Evolutionary conservation across 2,888 invertebrate species (phyloP).

Genomic region (Volucella zonaria): DNA sequence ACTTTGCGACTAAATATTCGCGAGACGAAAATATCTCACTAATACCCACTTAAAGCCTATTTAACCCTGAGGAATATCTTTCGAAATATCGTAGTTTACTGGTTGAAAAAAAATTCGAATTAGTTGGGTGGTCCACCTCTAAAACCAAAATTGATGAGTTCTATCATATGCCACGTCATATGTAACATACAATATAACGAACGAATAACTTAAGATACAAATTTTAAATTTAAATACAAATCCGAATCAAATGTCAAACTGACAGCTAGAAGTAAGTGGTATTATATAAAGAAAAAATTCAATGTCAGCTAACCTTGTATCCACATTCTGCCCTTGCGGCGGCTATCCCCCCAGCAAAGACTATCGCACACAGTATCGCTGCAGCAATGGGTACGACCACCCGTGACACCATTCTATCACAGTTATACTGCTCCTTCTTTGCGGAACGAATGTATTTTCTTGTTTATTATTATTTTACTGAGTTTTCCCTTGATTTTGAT

Average conservation of each 20-base stretch:
- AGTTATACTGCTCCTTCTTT: neutral
- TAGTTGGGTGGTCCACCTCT: too few species aligned
- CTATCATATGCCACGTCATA: too few species aligned
- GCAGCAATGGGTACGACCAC: conserved; percentile 23
- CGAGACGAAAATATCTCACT: too few species aligned
- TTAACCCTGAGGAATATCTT: too few species aligned
- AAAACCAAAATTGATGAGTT: too few species aligned
- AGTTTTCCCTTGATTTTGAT: conserved; percentile 8
- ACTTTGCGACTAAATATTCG: too few species aligned
- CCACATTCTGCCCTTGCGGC: conserved; percentile 55
- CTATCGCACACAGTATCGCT: conserved; percentile 23
- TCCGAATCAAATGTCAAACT: too few species aligned
- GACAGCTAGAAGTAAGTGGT: neutral
- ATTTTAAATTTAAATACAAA: neutral
- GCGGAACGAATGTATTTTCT: neutral
- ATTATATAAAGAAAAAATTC: neutral
- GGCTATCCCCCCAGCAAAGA: conserved; percentile 19
- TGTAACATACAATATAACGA: too few species aligned
- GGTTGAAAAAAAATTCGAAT: too few species aligned
- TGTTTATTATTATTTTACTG: neutral
- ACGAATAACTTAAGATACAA: neutral
- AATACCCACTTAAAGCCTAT: too few species aligned
- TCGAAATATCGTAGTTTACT: too few species aligned
- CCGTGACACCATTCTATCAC: conserved; percentile 51
- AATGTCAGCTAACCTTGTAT: conserved; percentile 49